Base-by-base conservation (phyloP, 1,140 invertebrate species). In the Aphelinus certus region DNA sequence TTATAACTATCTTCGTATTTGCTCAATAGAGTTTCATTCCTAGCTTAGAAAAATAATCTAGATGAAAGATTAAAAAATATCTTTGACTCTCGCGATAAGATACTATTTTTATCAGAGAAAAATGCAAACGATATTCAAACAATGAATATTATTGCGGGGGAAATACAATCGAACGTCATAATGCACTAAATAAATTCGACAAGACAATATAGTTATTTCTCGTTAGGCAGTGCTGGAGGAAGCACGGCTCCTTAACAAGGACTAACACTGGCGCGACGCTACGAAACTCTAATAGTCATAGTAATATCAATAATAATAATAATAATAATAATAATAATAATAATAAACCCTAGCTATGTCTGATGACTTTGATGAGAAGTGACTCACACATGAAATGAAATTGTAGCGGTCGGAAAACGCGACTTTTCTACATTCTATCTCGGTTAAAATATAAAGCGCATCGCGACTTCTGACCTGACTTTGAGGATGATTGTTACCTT, bases 401-500 rank as follows among this genome's bases (percentile, higher is more conserved):
- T 67, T 61, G 9, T 0, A 55, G 10, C 2, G 10, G 67, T 49
- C 49, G 53, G 26, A 49, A 57, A 68, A 43, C 45, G 45, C 55
- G 55, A 65, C 63, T n/a, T 65, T 26, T 63, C 26, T 64, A 48
- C 47, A n/a, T 26, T 3, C 42, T n/a, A 48, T 61, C 6, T 47
- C 58, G 47, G n/a, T 42, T 26, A 26, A 51, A 65, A 73, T 47
- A 43, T 71, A 53, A 71, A 71, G 58, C 58, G 53, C 26, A 64
- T 71, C 62, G 62, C 64, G 71, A 51, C 46, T 58, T 66, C n/a
- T 72, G 70, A 71, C 61, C 70, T 72, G 55, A 66, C 47, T 72
- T 64, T 64, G 70, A 57, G 70, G 70, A 72, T 64, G 70, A 72
- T 72, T 58, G 43, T 63, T 63, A 10, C 51, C 56, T 60, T 66